Percentiles rank a stretch among this genome's conserved stretches.
These are phyloP conservation scores for Alcis repandata DNA, from an alignment of 2,888 invertebrate genomes.

Conservation along the genomic window DNA sequence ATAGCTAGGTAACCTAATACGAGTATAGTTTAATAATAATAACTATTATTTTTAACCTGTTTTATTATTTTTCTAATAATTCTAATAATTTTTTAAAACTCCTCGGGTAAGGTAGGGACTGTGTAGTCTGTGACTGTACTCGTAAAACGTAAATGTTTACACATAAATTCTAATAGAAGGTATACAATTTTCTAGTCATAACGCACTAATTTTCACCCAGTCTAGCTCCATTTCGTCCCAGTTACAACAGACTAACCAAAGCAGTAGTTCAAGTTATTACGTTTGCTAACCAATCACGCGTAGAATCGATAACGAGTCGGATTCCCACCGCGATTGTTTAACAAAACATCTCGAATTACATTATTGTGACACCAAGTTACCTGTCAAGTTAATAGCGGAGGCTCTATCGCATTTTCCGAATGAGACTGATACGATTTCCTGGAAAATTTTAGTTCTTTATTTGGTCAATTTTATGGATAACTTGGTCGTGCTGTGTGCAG, in stretches of 20 bases:
- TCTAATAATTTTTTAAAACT: too few species aligned
- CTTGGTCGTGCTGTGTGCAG: background rate
- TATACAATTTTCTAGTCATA: too few species aligned
- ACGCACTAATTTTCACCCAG: too few species aligned
- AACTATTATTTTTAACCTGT: too few species aligned
- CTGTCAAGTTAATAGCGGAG: background rate
- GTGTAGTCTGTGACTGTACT: too few species aligned
- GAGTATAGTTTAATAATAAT: too few species aligned
- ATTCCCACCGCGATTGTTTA: slow-evolving; percentile 22
- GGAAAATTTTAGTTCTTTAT: background rate
- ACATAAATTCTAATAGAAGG: too few species aligned
- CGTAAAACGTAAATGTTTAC: too few species aligned
- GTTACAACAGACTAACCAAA: slow-evolving; percentile 4
- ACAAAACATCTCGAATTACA: slow-evolving; percentile 27
- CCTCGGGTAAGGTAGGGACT: too few species aligned
- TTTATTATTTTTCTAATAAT: too few species aligned
- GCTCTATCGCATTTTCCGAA: background rate
- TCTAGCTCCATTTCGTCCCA: too few species aligned
- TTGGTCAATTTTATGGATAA: background rate
- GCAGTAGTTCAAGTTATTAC: slow-evolving; percentile 16
- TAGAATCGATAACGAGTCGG: slow-evolving; percentile 18
- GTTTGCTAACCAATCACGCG: slow-evolving; percentile 3
- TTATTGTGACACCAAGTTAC: background rate
- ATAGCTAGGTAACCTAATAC: too few species aligned
- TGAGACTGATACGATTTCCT: background rate